phyloP scores from a whole-genome alignment of 2,888 invertebrate species.

The Meghimatium bilineatum region DNA sequence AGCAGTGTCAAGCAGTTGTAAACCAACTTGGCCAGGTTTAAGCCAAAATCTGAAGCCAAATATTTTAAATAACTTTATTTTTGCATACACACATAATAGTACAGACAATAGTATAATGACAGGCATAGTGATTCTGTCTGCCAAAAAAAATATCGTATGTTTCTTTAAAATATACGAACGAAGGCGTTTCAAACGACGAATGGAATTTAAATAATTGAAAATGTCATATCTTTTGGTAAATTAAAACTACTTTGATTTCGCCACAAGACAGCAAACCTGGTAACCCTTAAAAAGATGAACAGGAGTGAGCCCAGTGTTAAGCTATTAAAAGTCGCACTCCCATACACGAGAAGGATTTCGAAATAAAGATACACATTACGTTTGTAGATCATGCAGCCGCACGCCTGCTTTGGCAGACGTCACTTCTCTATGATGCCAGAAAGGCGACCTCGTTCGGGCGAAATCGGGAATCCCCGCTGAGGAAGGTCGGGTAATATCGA shows the following conservation, averaged over 20 bases:
- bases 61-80: not conserved
- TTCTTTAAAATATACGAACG: not conserved
- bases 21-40: not conserved
- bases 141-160: not conserved
- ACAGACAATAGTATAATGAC: no score
- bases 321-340: constrained; percentile 29
- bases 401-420: constrained; percentile 27
- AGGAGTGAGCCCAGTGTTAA: not conserved
- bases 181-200: not conserved
- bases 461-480: constrained; percentile 25
- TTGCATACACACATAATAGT: not conserved
- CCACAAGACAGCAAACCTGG: constrained; percentile 20
- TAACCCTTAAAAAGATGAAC: constrained; percentile 25
- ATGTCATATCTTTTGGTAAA: constrained; percentile 1
- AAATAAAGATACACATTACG: constrained; percentile 26
- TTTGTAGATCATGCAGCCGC: constrained; percentile 15
- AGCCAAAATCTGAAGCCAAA: not conserved
- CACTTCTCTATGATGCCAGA: constrained; percentile 23
- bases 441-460: constrained; percentile 28
- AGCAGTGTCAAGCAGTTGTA: not conserved
- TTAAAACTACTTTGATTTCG: not conserved
- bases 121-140: no score
- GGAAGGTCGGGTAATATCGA: constrained; percentile 29
- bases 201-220: constrained; percentile 13
- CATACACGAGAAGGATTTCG: constrained; percentile 8